These are phyloP conservation scores for Leptestheria dahalacensis DNA, from an alignment of 1,140 invertebrate species.

Conservation along the genomic window DNA sequence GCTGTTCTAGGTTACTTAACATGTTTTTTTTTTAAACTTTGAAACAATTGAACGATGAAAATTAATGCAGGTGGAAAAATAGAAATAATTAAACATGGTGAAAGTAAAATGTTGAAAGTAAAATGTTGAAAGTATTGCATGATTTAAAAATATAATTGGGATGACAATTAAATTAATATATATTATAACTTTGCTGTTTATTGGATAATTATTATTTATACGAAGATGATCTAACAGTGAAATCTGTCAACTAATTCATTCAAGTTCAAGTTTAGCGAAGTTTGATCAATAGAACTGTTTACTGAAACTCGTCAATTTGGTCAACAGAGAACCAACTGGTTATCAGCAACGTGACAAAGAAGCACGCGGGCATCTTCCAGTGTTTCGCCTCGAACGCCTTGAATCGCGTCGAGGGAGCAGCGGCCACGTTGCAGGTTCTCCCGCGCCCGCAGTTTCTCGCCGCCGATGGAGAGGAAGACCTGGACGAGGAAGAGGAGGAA, in stretches of 20 bases:
- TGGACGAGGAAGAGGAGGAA: neutral
- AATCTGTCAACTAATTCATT: no score
- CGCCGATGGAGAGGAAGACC: constrained; percentile 7
- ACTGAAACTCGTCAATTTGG: constrained; percentile 12
- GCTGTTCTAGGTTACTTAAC: constrained; percentile 19
- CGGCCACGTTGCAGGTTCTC: constrained; percentile 48
- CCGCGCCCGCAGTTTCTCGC: constrained; percentile 27
- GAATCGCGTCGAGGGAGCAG: constrained; percentile 42
- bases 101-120: no score
- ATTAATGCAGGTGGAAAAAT: no score
- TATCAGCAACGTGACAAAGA: constrained; percentile 53
- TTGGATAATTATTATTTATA: no score
- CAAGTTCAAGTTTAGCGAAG: no score
- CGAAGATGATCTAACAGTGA: no score
- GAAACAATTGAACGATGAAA: no score
- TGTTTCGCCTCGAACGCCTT: constrained; percentile 72
- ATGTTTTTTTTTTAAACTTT: neutral
- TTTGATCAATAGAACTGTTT: no score
- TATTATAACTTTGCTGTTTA: no score
- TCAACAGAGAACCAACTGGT: constrained; percentile 38
- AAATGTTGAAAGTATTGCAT: no score
- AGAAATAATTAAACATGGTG: no score
- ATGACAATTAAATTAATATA: constrained; percentile 2
- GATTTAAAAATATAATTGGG: neutral
- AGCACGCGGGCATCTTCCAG: constrained; percentile 72